Evolutionary conservation across 2,888 invertebrate genomes (phyloP).

Genomic region (Leptothorax acervorum): DNA sequence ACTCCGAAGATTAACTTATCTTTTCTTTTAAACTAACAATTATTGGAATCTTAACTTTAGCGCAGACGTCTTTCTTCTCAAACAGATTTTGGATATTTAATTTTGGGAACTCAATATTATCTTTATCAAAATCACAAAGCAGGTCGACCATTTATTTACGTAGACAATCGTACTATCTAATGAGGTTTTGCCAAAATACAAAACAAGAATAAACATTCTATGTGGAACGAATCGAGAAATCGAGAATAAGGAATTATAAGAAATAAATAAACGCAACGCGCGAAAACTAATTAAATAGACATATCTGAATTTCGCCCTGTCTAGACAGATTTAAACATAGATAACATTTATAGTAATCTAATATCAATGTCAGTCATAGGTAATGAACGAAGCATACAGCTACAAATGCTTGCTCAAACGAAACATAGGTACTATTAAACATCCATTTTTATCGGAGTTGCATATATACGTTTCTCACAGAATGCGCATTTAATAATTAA

Average conservation of each 20-base stretch:
- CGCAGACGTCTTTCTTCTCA: not conserved
- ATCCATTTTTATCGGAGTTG: slow-evolving; percentile 33
- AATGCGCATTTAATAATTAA: slow-evolving; percentile 28
- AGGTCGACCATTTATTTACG: not conserved
- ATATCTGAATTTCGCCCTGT: slow-evolving; percentile 56
- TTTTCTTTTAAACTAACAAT: not conserved
- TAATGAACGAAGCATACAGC: slow-evolving; percentile 54
- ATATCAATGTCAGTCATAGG: slow-evolving; percentile 70
- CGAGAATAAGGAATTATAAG: slow-evolving; percentile 41
- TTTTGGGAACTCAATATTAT: not conserved
- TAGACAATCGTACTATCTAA: not conserved
- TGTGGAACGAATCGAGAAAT: not conserved
- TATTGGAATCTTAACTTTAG: not conserved
- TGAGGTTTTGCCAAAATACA: not conserved
- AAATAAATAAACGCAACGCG: slow-evolving; percentile 61
- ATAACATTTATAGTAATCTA: slow-evolving; percentile 72
- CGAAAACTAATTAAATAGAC: slow-evolving; percentile 57
- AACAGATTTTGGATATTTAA: not conserved
- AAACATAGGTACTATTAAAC: slow-evolving; percentile 19
- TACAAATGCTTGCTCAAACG: slow-evolving; percentile 53
- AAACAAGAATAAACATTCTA: not conserved
- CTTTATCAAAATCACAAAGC: not conserved
- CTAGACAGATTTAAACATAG: slow-evolving; percentile 56
- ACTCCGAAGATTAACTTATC: not conserved
- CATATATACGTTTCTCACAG: not conserved